phyloP scores from a whole-genome alignment of 2,888 invertebrate genomes.

The Erebia palarica region DNA sequence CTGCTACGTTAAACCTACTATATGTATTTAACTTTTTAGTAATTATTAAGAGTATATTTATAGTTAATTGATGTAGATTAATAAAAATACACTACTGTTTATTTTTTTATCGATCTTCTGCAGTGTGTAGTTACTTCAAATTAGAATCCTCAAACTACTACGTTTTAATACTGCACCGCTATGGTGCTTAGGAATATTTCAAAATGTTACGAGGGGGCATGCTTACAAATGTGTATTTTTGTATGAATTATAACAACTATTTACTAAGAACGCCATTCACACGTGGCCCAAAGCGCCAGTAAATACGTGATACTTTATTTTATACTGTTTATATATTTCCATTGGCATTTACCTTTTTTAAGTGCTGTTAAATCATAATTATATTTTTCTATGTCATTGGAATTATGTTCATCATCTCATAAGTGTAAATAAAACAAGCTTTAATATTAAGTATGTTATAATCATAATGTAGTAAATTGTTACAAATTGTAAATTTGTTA shows the following conservation, averaged over 20 bases:
- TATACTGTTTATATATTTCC: slow-evolving; percentile 52
- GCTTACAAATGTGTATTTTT: slow-evolving; percentile 52
- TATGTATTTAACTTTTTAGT: slow-evolving; percentile 23
- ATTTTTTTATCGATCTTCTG: slow-evolving; percentile 70
- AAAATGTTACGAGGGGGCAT: slow-evolving; percentile 37
- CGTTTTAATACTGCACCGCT: slow-evolving; percentile 8
- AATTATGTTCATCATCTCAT: slow-evolving; percentile 46
- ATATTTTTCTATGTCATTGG: slow-evolving; percentile 49
- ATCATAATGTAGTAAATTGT: slow-evolving; percentile 68
- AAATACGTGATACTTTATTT: slow-evolving; percentile 54
- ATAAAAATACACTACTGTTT: slow-evolving; percentile 51
- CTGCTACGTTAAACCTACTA: slow-evolving; percentile 5
- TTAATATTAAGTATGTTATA: slow-evolving; percentile 73
- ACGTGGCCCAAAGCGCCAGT: slow-evolving; percentile 41
- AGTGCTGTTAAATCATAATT: slow-evolving; percentile 45
- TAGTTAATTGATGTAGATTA: slow-evolving; percentile 42
- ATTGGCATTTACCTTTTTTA: slow-evolving; percentile 63
- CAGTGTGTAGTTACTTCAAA: slow-evolving; percentile 42
- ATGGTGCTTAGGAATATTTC: slow-evolving; percentile 37
- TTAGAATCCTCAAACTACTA: slow-evolving; percentile 16
- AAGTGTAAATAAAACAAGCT: slow-evolving; percentile 65
- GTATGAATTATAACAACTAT: slow-evolving; percentile 43
- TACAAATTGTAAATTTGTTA: slow-evolving; percentile 73
- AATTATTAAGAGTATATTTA: slow-evolving; percentile 51
- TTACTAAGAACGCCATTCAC: slow-evolving; percentile 23